Evolutionary conservation across 2,888 invertebrate species (phyloP), one percentile per base, ranked within the genome.

Genomic region (Dicycla oo): DNA sequence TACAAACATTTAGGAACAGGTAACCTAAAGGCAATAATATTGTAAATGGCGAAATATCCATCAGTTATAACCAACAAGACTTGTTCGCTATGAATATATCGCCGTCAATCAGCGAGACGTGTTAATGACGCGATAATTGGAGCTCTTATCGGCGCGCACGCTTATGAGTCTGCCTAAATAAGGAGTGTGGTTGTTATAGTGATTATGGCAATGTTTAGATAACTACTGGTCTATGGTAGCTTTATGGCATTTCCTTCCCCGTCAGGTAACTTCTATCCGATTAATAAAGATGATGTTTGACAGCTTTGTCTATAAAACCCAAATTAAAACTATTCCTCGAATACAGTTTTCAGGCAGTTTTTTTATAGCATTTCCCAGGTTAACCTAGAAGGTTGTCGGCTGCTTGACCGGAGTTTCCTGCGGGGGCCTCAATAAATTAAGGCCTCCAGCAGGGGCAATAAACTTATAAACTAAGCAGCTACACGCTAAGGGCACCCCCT

Each of bases 51-150:
- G 20, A 54, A 69, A 57, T 56, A 61, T 78, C 78, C 40, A 58
- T 73, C 45, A 82, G 60, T 51, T 69, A 53, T 43, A 18, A 13
- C 10, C 15, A 72, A 66, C 71, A 58, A 79, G 69, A 1, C 49
- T 80, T 60, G 76, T 73, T 81, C 13, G 20, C 60, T 73, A 63
- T 75, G 75, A 73, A 69, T 69, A 75, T 71, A 66, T 80, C 64
- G 69, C 54, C 66, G 75, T 81, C 81, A 76, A 82, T 81, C 83
- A 71, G 26, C 15, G n/a, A 49, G 73, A 80, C 75, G 80, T 80
- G 84, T 45, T 70, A 82, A 86, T 78, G 68, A 80, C 69, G 38
- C 53, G 80, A 71, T 86, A 84, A 83, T 79, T 83, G 75, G 57
- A 54, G 20, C 57, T 58, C 72, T 54, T 71, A 75, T 60, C 34